Percentiles rank a stretch among this genome's conserved stretches.
Conservation (phyloP, 2,113 vertebrate species). For the Lycaon pictus region DNA sequence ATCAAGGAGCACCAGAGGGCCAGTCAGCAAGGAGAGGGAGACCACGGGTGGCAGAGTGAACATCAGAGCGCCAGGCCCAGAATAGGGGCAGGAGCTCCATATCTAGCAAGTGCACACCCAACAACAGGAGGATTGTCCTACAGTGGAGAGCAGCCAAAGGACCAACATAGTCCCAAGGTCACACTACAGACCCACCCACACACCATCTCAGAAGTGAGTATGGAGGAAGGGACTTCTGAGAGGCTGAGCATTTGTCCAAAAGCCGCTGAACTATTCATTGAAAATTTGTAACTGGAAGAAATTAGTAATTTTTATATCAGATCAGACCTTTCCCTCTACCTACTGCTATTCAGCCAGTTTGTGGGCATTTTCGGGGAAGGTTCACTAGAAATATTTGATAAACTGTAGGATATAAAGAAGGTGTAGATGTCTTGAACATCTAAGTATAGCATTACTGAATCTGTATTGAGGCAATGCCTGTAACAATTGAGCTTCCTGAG, state of each 20-base stretch:
- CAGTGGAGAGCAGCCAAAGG: not conserved
- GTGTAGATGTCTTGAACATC: not conserved
- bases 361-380: not conserved
- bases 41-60: not conserved
- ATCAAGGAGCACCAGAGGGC: not conserved
- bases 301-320: not conserved
- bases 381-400: not conserved
- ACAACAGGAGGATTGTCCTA: fast-evolving
- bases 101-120: not conserved
- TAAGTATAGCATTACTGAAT: not conserved
- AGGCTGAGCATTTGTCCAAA: not conserved
- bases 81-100: not conserved
- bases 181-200: not conserved
- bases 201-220: not conserved
- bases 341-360: not conserved
- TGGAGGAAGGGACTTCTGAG: not conserved
- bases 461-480: not conserved
- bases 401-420: not conserved
- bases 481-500: not conserved
- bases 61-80: not conserved
- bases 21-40: not conserved
- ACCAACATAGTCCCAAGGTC: not conserved
- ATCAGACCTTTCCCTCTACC: not conserved
- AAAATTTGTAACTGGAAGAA: not conserved
- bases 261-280: not conserved